phyloP scores from a whole-genome alignment of 2,797 vertebrate genomes.

The Lerista edwardsae region DNA sequence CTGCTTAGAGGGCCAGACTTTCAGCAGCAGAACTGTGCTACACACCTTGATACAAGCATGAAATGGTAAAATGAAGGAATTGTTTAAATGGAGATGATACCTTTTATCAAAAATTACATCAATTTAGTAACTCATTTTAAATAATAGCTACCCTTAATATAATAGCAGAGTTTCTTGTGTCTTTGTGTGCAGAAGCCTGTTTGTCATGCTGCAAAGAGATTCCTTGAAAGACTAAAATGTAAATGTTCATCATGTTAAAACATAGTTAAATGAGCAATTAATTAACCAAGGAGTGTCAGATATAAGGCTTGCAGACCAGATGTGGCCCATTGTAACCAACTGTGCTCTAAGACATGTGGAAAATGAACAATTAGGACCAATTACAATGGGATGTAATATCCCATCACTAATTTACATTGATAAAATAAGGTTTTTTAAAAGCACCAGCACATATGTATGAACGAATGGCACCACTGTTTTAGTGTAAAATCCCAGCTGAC shows the following conservation, averaged over 20 bases:
- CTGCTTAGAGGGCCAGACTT: not conserved
- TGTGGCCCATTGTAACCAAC: no score
- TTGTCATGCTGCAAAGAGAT: not conserved
- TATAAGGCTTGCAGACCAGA: no score
- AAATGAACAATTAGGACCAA: not conserved
- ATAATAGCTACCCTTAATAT: not conserved
- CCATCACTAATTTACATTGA: conserved; percentile 21
- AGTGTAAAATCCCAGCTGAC: not conserved
- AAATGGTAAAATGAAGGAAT: not conserved
- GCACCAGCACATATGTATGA: not conserved
- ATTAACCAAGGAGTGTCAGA: no score
- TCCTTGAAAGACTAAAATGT: not conserved
- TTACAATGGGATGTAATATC: conserved; percentile 22
- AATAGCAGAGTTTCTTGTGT: no score
- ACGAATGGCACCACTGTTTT: not conserved
- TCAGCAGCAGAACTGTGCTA: not conserved
- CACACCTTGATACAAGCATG: not conserved
- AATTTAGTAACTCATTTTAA: not conserved
- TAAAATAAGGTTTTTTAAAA: not conserved
- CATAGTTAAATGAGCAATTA: conserved; percentile 18
- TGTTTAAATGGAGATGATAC: not conserved
- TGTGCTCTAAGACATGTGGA: no score
- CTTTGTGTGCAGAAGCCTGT: not conserved
- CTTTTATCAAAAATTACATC: no score
- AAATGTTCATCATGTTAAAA: not conserved